These are phyloP conservation scores for Meteorus sp. DNA, from an alignment of 1,140 invertebrate genomes.

Conservation along the genomic window DNA sequence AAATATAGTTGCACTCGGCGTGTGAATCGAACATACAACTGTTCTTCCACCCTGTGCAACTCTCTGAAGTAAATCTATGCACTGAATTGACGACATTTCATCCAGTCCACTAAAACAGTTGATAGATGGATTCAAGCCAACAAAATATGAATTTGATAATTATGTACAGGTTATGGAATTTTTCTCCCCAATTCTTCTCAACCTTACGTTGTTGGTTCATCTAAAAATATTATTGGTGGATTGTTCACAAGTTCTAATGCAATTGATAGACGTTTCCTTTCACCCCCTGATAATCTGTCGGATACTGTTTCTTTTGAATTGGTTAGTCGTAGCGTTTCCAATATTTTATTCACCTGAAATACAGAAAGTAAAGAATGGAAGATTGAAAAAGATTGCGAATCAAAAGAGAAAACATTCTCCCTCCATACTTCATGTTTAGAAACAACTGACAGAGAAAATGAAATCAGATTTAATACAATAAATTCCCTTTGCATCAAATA, in stretches of 20 bases:
- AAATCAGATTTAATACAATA: background rate
- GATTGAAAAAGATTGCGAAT: too few relatives aligned
- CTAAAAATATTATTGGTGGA: conserved; percentile 86
- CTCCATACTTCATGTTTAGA: too few relatives aligned
- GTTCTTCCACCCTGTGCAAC: conserved; percentile 81
- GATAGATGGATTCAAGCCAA: conserved; percentile 5
- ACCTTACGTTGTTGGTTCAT: conserved; percentile 82
- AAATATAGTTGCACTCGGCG: conserved; percentile 81
- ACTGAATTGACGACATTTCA: conserved; percentile 75
- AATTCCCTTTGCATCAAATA: background rate
- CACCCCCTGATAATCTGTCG: conserved; percentile 83
- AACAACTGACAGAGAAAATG: too few relatives aligned
- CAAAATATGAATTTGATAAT: background rate
- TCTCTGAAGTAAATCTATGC: conserved; percentile 72
- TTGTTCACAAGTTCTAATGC: conserved; percentile 93
- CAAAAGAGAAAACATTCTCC: too few relatives aligned
- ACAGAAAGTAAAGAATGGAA: too few relatives aligned
- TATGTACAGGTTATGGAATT: background rate
- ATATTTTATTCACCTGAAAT: conserved; percentile 71
- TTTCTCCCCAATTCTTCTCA: background rate
- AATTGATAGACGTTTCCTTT: conserved; percentile 88
- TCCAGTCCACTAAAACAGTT: conserved; percentile 68
- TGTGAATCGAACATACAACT: conserved; percentile 89
- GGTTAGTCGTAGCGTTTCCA: conserved; percentile 66
- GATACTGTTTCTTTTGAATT: conserved; percentile 70